Evolutionary conservation across 1,140 invertebrate genomes (phyloP).

Genomic region (Micrasema longulum): DNA sequence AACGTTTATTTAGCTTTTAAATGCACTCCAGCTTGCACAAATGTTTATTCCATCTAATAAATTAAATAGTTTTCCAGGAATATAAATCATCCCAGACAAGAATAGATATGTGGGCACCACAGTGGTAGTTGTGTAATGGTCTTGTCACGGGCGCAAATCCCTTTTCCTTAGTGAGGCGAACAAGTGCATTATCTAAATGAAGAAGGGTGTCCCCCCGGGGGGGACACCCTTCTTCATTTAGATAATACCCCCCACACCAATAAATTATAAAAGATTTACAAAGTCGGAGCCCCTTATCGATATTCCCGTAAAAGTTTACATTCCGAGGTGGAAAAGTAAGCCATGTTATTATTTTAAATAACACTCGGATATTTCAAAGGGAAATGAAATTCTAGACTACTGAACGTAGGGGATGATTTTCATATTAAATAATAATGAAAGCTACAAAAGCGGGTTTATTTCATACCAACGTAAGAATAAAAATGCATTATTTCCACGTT

Average conservation of each 20-base stretch:
- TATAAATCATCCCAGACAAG: neutral
- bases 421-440: too few species aligned
- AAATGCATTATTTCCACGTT: too few species aligned
- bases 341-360: too few species aligned
- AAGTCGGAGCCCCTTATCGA: conserved; percentile 25
- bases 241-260: neutral
- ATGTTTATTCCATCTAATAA: too few species aligned
- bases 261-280: conserved; percentile 40
- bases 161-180: conserved; percentile 28
- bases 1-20: too few species aligned
- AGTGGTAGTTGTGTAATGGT: neutral
- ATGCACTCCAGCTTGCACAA: too few species aligned
- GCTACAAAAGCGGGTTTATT: too few species aligned
- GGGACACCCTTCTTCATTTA: too few species aligned
- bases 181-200: conserved; percentile 51
- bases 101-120: conserved; percentile 10
- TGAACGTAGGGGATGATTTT: too few species aligned
- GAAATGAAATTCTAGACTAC: too few species aligned
- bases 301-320: conserved; percentile 1
- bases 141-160: conserved; percentile 42
- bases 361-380: too few species aligned
- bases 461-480: too few species aligned
- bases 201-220: conserved; percentile 31
- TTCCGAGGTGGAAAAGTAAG: neutral
- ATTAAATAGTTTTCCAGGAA: conserved; percentile 7